Conservation (phyloP, 2,113 vertebrate species). For the Dicerorhinus sumatrensis region DNA sequence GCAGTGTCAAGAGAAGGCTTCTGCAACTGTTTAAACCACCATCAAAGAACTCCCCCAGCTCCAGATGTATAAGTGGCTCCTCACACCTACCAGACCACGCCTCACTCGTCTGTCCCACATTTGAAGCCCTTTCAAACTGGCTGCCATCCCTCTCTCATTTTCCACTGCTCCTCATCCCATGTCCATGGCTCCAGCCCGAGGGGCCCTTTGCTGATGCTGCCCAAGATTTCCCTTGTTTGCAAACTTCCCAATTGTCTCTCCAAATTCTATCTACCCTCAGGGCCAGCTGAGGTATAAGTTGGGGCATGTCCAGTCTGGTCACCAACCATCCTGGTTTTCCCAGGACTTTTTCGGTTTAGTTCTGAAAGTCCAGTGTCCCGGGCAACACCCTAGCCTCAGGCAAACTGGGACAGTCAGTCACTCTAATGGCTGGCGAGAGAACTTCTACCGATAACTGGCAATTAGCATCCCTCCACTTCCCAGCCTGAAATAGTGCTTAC, state of each 20-base stretch:
- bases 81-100: not conserved
- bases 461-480: not conserved
- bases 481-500: not conserved
- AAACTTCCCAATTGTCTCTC: not conserved
- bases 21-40: conserved; percentile 21
- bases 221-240: not conserved
- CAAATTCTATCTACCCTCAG: not conserved
- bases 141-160: not conserved
- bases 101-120: not conserved
- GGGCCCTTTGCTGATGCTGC: no score
- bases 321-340: not conserved
- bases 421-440: not conserved
- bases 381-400: not conserved
- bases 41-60: not conserved
- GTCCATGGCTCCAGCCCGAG: not conserved
- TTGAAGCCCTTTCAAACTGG: not conserved
- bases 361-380: not conserved
- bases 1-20: not conserved
- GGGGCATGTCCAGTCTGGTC: no score
- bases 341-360: not conserved
- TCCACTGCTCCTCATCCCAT: not conserved
- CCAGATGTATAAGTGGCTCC: not conserved
- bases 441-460: not conserved
- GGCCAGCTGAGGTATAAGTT: not conserved
- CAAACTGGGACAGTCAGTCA: not conserved